Conservation (phyloP, 2,797 vertebrate species). For the Macroramphosus scolopax region DNA sequence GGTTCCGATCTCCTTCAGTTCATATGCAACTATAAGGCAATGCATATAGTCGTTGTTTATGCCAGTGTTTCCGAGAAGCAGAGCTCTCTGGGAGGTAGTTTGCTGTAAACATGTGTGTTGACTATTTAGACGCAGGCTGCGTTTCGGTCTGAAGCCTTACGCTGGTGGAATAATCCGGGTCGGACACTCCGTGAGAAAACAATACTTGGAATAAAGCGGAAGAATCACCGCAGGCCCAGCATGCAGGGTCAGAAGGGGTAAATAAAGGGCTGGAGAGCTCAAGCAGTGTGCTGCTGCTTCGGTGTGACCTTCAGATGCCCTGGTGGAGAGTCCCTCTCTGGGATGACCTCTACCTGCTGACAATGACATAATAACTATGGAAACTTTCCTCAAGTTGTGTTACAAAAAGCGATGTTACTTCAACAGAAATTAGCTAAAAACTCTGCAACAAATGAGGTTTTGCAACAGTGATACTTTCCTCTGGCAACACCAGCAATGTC, state of each 20-base stretch:
- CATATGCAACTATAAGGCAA: too few species aligned
- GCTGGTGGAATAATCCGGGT: slow-evolving; percentile 52
- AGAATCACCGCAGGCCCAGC: slow-evolving; percentile 41
- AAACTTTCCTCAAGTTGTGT: slow-evolving; percentile 14
- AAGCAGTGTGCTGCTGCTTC: slow-evolving; percentile 35
- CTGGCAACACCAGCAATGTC: slow-evolving; percentile 27
- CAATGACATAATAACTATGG: slow-evolving; percentile 21
- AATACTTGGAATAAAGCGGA: slow-evolving; percentile 42
- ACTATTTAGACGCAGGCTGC: slow-evolving; percentile 44
- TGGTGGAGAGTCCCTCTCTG: slow-evolving; percentile 12
- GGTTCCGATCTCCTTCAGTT: slow-evolving; percentile 1
- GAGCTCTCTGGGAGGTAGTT: slow-evolving; percentile 46
- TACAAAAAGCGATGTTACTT: too few species aligned
- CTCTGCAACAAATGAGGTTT: slow-evolving; percentile 46
- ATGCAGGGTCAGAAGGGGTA: slow-evolving; percentile 59
- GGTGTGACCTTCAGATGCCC: slow-evolving; percentile 62
- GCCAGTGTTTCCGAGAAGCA: slow-evolving; percentile 37
- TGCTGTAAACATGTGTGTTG: slow-evolving; percentile 63
- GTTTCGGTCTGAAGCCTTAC: slow-evolving; percentile 38
- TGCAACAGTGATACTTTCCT: slow-evolving; percentile 45
- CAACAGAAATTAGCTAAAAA: slow-evolving; percentile 11
- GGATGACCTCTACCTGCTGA: slow-evolving; percentile 42
- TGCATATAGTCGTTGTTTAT: too few species aligned
- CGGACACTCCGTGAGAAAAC: slow-evolving; percentile 25
- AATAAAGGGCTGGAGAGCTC: slow-evolving; percentile 54